phyloP scores from a whole-genome alignment of 2,888 invertebrate genomes.

The Drosophila mettleri region DNA sequence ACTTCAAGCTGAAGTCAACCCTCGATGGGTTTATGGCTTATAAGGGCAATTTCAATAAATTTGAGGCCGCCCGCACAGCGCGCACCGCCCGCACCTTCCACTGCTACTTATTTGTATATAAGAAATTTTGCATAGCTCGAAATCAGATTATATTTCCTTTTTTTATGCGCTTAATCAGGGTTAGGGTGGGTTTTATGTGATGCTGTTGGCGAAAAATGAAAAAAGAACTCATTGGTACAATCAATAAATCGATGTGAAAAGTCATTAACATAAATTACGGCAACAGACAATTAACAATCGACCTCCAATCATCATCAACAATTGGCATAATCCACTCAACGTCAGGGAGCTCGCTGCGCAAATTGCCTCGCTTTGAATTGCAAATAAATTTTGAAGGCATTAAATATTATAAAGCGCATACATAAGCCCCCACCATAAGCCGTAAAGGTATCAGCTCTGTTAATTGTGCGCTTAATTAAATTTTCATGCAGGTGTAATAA shows the following conservation, averaged over 20 bases:
- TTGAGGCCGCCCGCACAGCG: constrained; percentile 31
- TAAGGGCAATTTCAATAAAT: constrained; percentile 80
- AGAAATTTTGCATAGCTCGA: constrained; percentile 63
- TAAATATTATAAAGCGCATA: constrained; percentile 70
- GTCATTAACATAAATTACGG: constrained; percentile 74
- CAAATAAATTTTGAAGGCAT: constrained; percentile 77
- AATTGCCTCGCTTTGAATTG: constrained; percentile 77
- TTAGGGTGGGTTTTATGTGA: constrained; percentile 36
- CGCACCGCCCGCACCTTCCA: not conserved
- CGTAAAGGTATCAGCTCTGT: constrained; percentile 49
- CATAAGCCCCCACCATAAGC: constrained; percentile 22
- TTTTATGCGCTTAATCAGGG: constrained; percentile 11
- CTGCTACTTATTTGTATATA: constrained; percentile 28
- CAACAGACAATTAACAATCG: constrained; percentile 76
- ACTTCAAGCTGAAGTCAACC: constrained; percentile 57
- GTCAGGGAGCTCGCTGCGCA: constrained; percentile 31
- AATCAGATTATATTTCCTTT: constrained; percentile 63
- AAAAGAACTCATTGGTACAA: constrained; percentile 23
- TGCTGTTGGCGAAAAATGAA: not conserved
- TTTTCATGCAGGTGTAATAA: constrained; percentile 80
- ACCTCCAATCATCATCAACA: constrained; percentile 76
- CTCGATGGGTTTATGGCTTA: constrained; percentile 49
- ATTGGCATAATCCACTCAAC: constrained; percentile 77
- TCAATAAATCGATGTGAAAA: constrained; percentile 76
- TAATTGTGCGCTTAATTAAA: constrained; percentile 80